Evolutionary conservation across 1,140 invertebrate species (phyloP).

Genomic region (Drosophila carrolli): DNA sequence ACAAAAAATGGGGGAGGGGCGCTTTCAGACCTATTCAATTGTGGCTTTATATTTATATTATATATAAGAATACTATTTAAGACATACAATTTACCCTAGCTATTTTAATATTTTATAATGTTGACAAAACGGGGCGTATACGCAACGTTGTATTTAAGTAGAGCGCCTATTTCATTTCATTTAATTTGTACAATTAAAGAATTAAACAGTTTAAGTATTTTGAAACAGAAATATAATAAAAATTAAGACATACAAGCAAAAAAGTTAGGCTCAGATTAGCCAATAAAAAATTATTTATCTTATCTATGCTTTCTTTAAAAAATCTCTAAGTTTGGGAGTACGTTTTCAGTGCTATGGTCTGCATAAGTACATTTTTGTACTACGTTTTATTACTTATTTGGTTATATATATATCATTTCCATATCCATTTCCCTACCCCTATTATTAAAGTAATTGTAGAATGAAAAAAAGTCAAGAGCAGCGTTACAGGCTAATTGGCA

Average conservation of each 20-base stretch:
- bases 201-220: too few species aligned
- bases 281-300: too few species aligned
- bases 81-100: not conserved
- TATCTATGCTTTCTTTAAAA: too few species aligned
- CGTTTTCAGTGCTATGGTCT: too few species aligned
- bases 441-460: not conserved
- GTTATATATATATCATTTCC: not conserved
- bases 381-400: too few species aligned
- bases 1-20: not conserved
- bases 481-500: not conserved
- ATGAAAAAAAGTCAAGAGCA: not conserved
- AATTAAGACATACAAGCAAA: too few species aligned
- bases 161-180: too few species aligned
- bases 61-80: not conserved
- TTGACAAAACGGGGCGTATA: slow-evolving; percentile 2
- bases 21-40: not conserved
- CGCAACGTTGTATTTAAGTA: not conserved
- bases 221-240: too few species aligned
- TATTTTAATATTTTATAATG: not conserved
- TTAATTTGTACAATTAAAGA: too few species aligned
- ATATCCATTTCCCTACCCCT: not conserved
- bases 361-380: too few species aligned
- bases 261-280: not conserved
- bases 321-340: too few species aligned
- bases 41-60: not conserved